Evolutionary conservation across 1,140 invertebrate species (phyloP).

Genomic region (Drosophila aff.): DNA sequence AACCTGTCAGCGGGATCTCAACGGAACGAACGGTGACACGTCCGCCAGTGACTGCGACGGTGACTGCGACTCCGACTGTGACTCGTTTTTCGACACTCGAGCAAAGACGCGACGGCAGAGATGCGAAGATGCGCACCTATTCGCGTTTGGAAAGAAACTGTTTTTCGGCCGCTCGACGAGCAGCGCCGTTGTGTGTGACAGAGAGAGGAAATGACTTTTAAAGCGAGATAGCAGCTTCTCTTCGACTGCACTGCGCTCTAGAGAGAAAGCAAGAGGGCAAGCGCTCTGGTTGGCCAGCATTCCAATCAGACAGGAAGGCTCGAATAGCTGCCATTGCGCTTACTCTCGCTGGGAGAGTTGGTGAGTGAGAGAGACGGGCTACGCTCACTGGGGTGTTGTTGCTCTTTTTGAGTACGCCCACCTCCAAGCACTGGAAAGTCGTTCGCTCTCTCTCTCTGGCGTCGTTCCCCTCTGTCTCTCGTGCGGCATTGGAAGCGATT

Average conservation of each 20-base stretch:
- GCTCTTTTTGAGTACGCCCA: conserved; percentile 55
- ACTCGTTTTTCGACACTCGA: conserved; percentile 30
- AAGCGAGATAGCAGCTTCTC: conserved; percentile 17
- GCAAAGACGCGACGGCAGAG: conserved; percentile 24
- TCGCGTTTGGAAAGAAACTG: conserved; percentile 83
- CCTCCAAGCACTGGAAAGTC: conserved; percentile 69
- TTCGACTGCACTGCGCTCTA: too few species aligned
- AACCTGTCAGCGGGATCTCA: conserved; percentile 71
- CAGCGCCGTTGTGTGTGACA: conserved; percentile 17
- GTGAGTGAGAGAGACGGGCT: conserved; percentile 41
- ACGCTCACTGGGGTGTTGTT: conserved; percentile 44
- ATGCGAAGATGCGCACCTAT: conserved; percentile 55
- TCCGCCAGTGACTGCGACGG: conserved; percentile 35
- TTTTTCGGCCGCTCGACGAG: conserved; percentile 35
- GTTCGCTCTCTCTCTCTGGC: conserved; percentile 24
- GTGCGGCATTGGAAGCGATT: conserved; percentile 61
- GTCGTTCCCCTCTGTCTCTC: conserved; percentile 54
- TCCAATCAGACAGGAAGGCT: conserved; percentile 55
- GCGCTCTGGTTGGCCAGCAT: conserved; percentile 39
- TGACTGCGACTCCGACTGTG: conserved; percentile 22
- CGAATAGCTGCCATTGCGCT: conserved; percentile 27
- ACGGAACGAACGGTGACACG: conserved; percentile 45
- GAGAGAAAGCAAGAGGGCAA: neutral
- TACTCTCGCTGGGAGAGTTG: neutral
- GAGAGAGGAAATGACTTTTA: conserved; percentile 9